These are phyloP conservation scores for Smutsia temminckii DNA, from an alignment of 2,797 vertebrate genomes.

Conservation along the genomic window DNA sequence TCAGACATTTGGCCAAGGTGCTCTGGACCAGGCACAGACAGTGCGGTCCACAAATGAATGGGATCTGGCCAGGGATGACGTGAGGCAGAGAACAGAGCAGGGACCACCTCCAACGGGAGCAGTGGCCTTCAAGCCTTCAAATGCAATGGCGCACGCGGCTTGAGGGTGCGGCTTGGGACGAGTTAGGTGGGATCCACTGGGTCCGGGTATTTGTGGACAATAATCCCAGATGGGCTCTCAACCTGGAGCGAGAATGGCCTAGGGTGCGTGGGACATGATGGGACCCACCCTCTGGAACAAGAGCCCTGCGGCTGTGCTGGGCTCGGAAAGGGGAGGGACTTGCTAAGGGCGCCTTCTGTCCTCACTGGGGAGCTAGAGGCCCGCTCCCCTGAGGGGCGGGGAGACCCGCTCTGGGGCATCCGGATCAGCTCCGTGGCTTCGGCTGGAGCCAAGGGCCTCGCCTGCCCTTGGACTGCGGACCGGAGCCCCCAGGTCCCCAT, in stretches of 20 bases:
- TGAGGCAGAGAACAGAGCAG: not conserved
- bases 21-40: not conserved
- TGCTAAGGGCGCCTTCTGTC: not conserved
- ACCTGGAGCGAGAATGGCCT: not conserved
- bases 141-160: not conserved
- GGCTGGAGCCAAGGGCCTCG: not conserved
- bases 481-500: accelerated
- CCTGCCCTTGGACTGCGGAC: not conserved
- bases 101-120: accelerated
- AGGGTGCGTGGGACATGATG: accelerated
- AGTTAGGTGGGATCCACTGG: not conserved
- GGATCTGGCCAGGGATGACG: too few species aligned
- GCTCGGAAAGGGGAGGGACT: not conserved
- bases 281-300: not conserved
- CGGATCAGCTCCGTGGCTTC: not conserved
- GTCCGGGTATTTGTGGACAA: accelerated
- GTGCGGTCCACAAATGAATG: accelerated
- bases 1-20: not conserved
- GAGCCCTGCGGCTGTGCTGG: accelerated
- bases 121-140: accelerated
- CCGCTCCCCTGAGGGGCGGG: not conserved
- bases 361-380: not conserved
- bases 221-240: not conserved
- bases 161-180: accelerated
- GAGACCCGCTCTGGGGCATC: not conserved